A percentile compares a stretch with the other conserved stretches of the same genome.
phyloP scores from a whole-genome alignment of 2,888 invertebrate genomes.

The Teleogryllus oceanicus region DNA sequence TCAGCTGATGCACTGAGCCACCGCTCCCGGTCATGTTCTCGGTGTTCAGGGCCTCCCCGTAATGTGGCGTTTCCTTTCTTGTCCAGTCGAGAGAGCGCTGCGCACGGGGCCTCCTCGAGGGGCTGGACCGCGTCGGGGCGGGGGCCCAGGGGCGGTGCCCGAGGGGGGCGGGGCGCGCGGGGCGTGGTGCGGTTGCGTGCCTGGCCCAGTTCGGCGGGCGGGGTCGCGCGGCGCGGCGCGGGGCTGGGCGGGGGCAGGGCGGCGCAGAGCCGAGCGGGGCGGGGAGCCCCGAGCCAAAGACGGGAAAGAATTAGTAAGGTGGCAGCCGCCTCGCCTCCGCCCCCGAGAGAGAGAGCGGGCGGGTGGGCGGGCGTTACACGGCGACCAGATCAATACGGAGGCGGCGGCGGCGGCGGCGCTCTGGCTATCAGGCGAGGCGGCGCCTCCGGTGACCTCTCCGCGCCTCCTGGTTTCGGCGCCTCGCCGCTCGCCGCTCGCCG shows the following conservation, averaged over 20 bases:
- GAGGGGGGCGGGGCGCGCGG: neutral
- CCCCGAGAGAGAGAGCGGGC: neutral
- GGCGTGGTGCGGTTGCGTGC: conserved; percentile 10
- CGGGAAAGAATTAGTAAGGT: conserved; percentile 9
- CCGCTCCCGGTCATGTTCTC: no score
- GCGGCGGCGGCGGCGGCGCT: neutral
- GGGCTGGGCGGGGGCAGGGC: neutral
- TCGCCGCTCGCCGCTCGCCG: neutral
- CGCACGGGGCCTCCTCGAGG: no score
- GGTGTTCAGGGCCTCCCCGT: no score
- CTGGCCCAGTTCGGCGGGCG: neutral
- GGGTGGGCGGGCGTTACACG: conserved; percentile 6
- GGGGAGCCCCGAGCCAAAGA: neutral
- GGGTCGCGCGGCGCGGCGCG: neutral
- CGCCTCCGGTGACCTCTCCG: conserved; percentile 18
- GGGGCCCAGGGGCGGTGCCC: neutral
- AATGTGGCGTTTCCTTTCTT: no score
- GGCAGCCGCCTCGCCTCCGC: neutral
- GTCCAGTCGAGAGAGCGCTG: no score
- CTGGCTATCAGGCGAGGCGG: neutral
- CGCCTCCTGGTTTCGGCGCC: neutral
- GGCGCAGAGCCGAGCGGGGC: neutral
- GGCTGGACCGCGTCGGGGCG: neutral
- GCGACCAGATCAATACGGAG: neutral
- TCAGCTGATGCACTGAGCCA: no score